Evolutionary conservation across 2,797 vertebrate species (phyloP).

Genomic region (Premnoplex brunnescens): DNA sequence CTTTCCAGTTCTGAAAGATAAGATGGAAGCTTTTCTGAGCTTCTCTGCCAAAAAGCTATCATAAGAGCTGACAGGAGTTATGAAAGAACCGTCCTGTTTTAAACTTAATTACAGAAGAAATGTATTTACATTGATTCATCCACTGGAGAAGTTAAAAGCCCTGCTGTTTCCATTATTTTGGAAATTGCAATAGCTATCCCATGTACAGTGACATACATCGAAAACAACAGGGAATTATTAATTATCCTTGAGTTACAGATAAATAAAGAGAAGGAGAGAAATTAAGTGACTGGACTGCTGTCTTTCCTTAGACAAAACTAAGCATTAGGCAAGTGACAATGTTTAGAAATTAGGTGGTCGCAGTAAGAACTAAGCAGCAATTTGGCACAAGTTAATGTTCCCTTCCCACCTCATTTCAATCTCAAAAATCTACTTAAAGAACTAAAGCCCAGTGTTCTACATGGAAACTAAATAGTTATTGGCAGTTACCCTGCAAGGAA

Average conservation of each 20-base stretch:
- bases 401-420: neutral
- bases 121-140: neutral
- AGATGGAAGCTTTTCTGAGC: neutral
- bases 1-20: neutral
- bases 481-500: neutral
- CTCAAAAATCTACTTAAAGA: neutral
- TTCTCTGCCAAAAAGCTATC: slow-evolving; percentile 9
- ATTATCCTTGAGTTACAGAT: neutral
- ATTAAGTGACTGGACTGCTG: neutral
- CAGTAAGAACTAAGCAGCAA: neutral
- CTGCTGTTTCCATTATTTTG: neutral
- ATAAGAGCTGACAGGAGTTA: neutral
- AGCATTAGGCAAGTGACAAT: neutral
- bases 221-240: neutral
- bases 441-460: neutral
- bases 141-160: neutral
- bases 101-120: slow-evolving; percentile 31
- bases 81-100: slow-evolving; percentile 19
- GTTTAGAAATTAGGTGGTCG: neutral
- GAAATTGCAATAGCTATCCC: neutral
- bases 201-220: neutral
- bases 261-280: neutral
- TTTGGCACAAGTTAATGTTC: neutral
- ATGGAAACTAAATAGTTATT: neutral
- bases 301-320: neutral